Conservation (phyloP, 92 coral and sea anemone species). For the Diadumene lineata region DNA sequence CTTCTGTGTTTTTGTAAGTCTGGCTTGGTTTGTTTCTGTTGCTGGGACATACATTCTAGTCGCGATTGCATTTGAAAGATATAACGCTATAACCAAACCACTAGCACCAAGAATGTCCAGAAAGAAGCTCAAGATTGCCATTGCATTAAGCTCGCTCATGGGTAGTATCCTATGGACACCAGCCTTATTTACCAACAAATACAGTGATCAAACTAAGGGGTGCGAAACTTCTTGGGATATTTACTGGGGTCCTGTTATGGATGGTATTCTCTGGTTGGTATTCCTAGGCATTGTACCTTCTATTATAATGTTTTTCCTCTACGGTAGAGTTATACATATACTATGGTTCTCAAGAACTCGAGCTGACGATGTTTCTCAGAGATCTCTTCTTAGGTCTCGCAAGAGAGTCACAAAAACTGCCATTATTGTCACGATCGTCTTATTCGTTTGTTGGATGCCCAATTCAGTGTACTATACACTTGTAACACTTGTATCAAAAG, state of each 20-base stretch:
- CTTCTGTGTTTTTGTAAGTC: too few species aligned
- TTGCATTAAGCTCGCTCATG: conserved; percentile 31
- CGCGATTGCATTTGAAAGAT: conserved; percentile 63
- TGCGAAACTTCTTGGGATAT: conserved; percentile 31
- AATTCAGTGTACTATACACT: conserved; percentile 10
- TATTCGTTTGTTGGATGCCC: conserved; percentile 56
- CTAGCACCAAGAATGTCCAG: conserved; percentile 44
- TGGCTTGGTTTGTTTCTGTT: conserved; percentile 53
- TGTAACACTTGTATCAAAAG: not conserved
- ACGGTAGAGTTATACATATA: conserved; percentile 45
- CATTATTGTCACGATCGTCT: conserved; percentile 41
- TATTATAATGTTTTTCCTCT: conserved; percentile 31
- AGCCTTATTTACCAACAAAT: conserved; percentile 7
- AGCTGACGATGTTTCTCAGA: conserved; percentile 36
- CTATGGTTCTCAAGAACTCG: conserved; percentile 43
- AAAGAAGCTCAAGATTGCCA: conserved; percentile 25
- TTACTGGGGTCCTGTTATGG: conserved; percentile 21
- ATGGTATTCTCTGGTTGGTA: conserved; percentile 41
- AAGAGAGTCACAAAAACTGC: conserved; percentile 63
- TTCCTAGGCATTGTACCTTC: conserved; percentile 41
- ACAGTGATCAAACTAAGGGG: conserved; percentile 13
- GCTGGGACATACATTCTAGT: conserved; percentile 50
- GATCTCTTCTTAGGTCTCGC: conserved; percentile 52
- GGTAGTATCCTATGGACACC: conserved; percentile 31
- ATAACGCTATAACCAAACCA: conserved; percentile 58